phyloP scores from a whole-genome alignment of 2,113 vertebrate species.

The Xiphophorus maculatus region DNA sequence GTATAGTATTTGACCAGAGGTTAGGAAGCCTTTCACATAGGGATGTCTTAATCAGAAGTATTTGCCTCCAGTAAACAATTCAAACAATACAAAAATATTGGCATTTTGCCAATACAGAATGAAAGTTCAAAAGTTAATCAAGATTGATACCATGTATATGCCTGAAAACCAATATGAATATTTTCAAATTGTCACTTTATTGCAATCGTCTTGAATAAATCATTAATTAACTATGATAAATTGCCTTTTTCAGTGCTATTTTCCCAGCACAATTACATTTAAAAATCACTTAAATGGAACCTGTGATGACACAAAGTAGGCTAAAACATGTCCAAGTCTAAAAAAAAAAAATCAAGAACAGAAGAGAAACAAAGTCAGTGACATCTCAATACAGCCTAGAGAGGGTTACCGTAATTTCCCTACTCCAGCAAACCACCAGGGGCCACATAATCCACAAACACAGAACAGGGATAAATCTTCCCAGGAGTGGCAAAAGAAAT shows the following conservation, averaged over 20 bases:
- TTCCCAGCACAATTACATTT: background rate
- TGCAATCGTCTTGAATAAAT: background rate
- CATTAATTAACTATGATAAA: background rate
- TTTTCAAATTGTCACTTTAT: background rate
- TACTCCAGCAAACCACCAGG: background rate
- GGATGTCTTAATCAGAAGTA: background rate
- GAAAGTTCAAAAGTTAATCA: background rate
- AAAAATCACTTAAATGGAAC: background rate
- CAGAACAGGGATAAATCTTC: background rate
- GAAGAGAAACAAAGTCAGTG: background rate
- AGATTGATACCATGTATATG: background rate
- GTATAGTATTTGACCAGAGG: slow-evolving; percentile 38
- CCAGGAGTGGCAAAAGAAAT: background rate
- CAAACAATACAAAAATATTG: background rate
- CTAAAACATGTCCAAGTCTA: background rate
- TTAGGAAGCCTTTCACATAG: slow-evolving; percentile 24
- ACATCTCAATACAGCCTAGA: background rate
- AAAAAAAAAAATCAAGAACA: background rate
- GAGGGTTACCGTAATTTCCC: background rate
- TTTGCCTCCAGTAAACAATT: background rate
- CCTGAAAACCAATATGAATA: background rate
- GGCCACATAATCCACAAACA: background rate
- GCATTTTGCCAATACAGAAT: background rate
- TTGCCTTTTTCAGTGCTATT: background rate
- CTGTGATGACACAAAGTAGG: background rate